Conservation (phyloP, 2,113 vertebrate genomes). For the Ictalurus furcatus region DNA sequence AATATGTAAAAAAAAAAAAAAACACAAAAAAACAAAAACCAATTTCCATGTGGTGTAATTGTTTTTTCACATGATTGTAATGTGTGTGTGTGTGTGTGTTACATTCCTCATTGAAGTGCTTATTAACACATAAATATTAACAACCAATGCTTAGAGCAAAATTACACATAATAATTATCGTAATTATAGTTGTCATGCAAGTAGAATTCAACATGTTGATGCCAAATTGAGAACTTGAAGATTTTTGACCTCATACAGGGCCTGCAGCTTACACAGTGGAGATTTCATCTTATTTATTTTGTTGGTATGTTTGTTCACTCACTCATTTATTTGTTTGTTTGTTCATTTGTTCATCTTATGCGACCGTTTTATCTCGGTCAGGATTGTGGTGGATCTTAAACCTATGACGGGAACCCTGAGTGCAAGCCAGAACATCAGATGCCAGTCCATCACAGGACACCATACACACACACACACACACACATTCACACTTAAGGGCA, state of each 20-base stretch:
- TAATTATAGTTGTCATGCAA: too few relatives aligned
- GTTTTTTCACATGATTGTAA: too few relatives aligned
- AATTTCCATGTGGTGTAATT: too few relatives aligned
- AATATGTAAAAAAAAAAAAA: too few relatives aligned
- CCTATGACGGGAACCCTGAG: not conserved
- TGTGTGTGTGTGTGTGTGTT: too few relatives aligned
- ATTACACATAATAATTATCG: too few relatives aligned
- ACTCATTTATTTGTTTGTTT: not conserved
- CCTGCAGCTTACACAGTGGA: not conserved
- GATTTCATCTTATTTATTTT: not conserved
- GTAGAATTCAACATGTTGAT: too few relatives aligned
- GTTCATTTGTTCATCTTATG: not conserved
- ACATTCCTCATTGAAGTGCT: too few relatives aligned
- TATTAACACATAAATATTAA: too few relatives aligned
- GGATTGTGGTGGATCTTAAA: not conserved
- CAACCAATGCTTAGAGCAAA: too few relatives aligned
- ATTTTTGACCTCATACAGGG: not conserved
- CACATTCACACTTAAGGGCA: not conserved
- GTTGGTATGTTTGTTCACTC: not conserved
- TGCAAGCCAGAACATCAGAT: not conserved
- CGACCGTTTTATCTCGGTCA: not conserved
- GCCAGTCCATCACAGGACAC: not conserved
- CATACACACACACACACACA: not conserved
- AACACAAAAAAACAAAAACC: too few relatives aligned
- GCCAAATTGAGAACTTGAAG: too few relatives aligned